phyloP scores from a whole-genome alignment of 2,888 invertebrate genomes.

The Cosmia pyralina region DNA sequence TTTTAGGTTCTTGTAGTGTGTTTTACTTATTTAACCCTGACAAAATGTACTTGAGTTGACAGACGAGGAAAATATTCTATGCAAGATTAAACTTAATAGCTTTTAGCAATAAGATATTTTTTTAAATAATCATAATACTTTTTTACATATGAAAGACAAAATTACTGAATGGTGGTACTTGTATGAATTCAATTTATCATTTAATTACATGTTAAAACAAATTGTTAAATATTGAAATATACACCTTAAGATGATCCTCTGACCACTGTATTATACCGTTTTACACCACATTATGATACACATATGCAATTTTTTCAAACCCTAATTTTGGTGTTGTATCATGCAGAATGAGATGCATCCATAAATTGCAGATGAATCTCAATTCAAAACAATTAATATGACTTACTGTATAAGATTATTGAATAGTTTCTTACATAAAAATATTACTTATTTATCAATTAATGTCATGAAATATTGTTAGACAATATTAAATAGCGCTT shows the following conservation, averaged over 20 bases:
- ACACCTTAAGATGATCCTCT: too few relatives aligned
- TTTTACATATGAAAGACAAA: neutral
- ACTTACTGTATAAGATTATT: neutral
- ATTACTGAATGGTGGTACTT: neutral
- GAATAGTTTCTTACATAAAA: neutral
- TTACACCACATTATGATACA: too few relatives aligned
- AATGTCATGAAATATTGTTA: neutral
- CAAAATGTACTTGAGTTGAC: conserved; percentile 31
- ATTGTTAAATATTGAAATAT: too few relatives aligned
- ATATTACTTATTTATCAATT: neutral
- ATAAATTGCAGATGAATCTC: neutral
- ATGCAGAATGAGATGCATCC: neutral
- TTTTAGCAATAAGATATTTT: neutral
- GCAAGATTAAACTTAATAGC: conserved; percentile 7
- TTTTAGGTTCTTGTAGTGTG: conserved; percentile 25
- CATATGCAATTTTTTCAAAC: neutral
- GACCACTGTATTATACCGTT: too few relatives aligned
- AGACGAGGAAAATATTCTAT: conserved; percentile 12
- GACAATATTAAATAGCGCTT: neutral
- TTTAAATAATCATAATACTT: conserved; percentile 10
- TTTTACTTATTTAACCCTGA: conserved; percentile 57
- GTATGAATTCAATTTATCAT: too few relatives aligned
- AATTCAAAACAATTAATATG: neutral
- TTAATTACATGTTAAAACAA: too few relatives aligned
- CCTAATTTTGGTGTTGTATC: neutral